phyloP scores from a whole-genome alignment of 2,797 vertebrate genomes.

The Eupleurogrammus muticus region DNA sequence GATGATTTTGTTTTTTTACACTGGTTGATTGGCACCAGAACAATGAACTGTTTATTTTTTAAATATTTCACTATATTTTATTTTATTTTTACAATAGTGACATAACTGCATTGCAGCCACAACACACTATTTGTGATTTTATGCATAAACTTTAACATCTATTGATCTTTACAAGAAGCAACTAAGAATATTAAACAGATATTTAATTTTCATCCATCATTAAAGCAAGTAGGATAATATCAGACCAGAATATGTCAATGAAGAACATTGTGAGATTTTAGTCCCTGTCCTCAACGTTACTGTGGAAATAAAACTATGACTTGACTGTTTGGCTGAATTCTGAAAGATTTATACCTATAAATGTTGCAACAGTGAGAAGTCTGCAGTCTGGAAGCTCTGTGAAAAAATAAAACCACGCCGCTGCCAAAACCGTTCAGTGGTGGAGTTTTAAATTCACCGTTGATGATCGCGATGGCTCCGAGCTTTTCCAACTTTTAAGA shows the following conservation, averaged over 20 bases:
- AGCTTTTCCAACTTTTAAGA: constrained; percentile 10
- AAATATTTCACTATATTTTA: no score
- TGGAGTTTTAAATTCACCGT: constrained; percentile 36
- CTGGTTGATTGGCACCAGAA: no score
- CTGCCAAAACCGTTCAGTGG: constrained; percentile 29
- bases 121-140: neutral
- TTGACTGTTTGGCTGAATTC: neutral
- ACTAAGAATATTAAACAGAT: neutral
- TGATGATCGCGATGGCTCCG: neutral
- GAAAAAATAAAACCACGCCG: constrained; percentile 17
- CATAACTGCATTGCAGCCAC: neutral
- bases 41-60: no score
- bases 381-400: constrained; percentile 8
- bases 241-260: neutral
- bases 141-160: neutral
- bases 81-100: no score
- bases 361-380: constrained; percentile 15
- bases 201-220: neutral
- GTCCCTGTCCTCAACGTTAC: neutral
- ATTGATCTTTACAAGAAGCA: neutral
- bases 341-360: constrained; percentile 20
- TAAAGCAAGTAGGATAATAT: neutral
- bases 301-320: constrained; percentile 10
- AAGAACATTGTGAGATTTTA: constrained; percentile 4
- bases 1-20: no score